phyloP scores from a whole-genome alignment of 2,888 invertebrate genomes.

The Dryadula phaetusa region DNA sequence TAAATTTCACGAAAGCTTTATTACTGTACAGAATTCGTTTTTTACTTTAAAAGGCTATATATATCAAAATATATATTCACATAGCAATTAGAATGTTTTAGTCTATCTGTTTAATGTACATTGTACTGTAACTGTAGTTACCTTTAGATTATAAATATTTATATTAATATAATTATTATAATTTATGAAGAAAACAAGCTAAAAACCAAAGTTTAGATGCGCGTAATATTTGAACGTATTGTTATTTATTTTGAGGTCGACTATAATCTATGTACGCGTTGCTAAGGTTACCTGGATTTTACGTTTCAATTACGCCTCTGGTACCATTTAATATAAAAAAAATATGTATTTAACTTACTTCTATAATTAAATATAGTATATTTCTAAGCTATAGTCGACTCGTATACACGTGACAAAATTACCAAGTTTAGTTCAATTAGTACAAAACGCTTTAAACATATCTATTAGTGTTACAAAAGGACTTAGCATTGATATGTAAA shows the following conservation, averaged over 20 bases:
- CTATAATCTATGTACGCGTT: background rate
- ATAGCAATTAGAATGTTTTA: slow-evolving; percentile 1
- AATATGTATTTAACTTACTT: background rate
- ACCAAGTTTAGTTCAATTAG: slow-evolving; percentile 31
- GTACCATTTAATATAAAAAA: too few relatives aligned
- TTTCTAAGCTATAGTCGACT: background rate
- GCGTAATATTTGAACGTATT: background rate
- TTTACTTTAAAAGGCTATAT: background rate
- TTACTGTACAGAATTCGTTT: background rate
- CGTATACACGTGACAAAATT: background rate
- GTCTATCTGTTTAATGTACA: slow-evolving; percentile 24
- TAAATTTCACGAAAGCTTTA: background rate
- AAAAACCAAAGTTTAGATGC: slow-evolving; percentile 40
- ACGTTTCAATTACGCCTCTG: too few relatives aligned
- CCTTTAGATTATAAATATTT: slow-evolving; percentile 19
- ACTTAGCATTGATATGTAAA: slow-evolving; percentile 65
- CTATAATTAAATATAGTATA: background rate
- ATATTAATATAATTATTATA: background rate
- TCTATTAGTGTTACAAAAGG: slow-evolving; percentile 55
- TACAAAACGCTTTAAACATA: slow-evolving; percentile 20
- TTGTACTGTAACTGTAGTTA: slow-evolving; percentile 25
- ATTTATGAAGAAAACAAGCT: slow-evolving; percentile 31
- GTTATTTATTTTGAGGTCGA: background rate
- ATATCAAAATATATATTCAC: slow-evolving; percentile 11
- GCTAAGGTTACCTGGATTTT: too few relatives aligned